Conservation (phyloP, 1,140 invertebrate species). For the Drosophila insularis region DNA sequence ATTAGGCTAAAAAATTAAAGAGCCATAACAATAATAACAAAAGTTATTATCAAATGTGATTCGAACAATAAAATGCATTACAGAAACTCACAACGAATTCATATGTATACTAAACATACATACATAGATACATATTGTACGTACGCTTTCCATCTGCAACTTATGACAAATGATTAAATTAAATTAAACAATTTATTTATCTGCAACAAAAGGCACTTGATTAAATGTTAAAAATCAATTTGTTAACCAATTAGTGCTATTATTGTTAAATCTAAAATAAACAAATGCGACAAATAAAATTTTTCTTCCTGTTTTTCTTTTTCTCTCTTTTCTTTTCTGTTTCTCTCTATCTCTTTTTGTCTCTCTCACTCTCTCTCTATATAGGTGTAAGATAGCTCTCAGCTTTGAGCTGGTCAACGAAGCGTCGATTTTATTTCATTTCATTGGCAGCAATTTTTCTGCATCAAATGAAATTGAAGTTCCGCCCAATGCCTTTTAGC, state of each 20-base stretch:
- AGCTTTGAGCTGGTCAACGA: slow-evolving; percentile 40
- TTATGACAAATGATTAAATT: not conserved
- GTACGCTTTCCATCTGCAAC: too few species aligned
- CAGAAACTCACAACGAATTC: too few species aligned
- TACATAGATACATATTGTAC: too few species aligned
- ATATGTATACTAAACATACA: too few species aligned
- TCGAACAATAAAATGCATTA: too few species aligned
- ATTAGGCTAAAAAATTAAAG: too few species aligned
- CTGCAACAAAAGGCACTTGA: not conserved
- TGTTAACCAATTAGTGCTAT: not conserved
- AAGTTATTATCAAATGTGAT: too few species aligned
- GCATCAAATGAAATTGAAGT: slow-evolving; percentile 80
- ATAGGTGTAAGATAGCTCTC: not conserved
- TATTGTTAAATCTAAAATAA: not conserved
- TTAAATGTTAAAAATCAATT: slow-evolving; percentile 1
- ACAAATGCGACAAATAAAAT: not conserved
- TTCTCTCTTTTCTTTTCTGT: not conserved
- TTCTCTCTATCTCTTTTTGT: too few species aligned
- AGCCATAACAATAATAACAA: too few species aligned
- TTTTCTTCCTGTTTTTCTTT: too few species aligned
- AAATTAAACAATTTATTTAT: not conserved
- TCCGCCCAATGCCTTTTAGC: slow-evolving; percentile 41
- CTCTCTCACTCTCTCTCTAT: too few species aligned
- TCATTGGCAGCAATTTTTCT: slow-evolving; percentile 79
- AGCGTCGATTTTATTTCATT: slow-evolving; percentile 79